A percentile compares a stretch with the other conserved stretches of the same genome.
Conservation (phyloP, 2,797 vertebrate species). For the Peromyscus attwateri region DNA sequence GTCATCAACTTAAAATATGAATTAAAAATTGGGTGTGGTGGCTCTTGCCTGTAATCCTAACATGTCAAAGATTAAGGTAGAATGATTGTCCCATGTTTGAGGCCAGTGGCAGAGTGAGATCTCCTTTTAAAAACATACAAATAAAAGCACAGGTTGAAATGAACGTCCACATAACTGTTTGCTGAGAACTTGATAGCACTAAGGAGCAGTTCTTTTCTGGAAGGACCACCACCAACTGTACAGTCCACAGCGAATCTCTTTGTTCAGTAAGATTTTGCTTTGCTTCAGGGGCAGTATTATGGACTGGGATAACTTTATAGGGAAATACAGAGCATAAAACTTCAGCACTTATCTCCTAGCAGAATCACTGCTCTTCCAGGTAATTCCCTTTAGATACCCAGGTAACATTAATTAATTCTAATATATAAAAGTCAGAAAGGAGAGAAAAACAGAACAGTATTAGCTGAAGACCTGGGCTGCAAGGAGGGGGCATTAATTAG, state of each 20-base stretch:
- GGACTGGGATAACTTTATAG: not conserved
- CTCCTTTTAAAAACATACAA: not conserved
- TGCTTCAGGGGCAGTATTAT: not conserved
- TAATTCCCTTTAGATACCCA: not conserved
- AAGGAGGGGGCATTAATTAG: not conserved
- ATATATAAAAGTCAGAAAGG: not conserved
- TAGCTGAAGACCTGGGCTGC: not conserved
- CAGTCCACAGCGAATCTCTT: not conserved
- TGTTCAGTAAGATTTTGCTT: not conserved
- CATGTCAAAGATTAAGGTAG: not conserved
- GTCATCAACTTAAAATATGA: conserved; percentile 25
- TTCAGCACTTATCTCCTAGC: not conserved
- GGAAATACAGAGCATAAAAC: not conserved
- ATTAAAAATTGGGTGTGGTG: not conserved
- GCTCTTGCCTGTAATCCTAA: not conserved
- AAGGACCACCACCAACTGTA: not conserved
- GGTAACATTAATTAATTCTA: conserved; percentile 19
- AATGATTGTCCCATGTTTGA: not conserved
- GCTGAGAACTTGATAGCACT: not conserved
- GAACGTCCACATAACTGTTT: conserved; percentile 2
- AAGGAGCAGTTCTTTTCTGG: not conserved
- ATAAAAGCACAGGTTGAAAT: conserved; percentile 22
- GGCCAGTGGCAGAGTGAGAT: not conserved
- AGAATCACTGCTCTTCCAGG: not conserved
- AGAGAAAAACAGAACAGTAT: not conserved